Percentiles rank a stretch among this genome's conserved stretches.
These are phyloP conservation scores for Zosterops hypoxanthus DNA, from an alignment of 2,113 vertebrate genomes.

Conservation along the genomic window DNA sequence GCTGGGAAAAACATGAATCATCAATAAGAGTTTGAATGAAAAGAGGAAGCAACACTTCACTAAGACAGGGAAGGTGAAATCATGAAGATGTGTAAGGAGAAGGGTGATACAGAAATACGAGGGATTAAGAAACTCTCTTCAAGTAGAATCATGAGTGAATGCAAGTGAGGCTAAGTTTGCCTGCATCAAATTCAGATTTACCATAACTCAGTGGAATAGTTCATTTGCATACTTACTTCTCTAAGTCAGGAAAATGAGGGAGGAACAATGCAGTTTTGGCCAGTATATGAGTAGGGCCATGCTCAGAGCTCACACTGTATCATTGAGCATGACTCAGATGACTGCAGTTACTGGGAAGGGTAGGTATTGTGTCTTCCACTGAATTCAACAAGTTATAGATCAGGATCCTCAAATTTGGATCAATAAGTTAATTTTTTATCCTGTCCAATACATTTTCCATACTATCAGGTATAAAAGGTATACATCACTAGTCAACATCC, in stretches of 20 bases:
- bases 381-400: background rate
- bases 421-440: background rate
- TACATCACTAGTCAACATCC: background rate
- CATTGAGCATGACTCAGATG: background rate
- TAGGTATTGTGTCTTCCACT: background rate
- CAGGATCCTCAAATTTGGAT: background rate
- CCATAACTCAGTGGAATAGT: background rate
- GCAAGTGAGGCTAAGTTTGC: background rate
- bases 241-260: background rate
- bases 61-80: background rate
- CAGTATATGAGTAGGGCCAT: background rate
- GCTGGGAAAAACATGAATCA: background rate
- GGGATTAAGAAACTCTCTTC: background rate
- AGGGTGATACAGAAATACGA: background rate
- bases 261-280: background rate
- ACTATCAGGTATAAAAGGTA: background rate
- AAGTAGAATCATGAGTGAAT: background rate
- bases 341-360: fast-evolving
- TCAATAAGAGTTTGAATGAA: background rate
- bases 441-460: background rate
- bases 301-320: background rate
- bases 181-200: background rate
- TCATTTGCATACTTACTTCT: background rate
- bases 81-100: background rate
- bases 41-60: background rate